Evolutionary conservation across 1,140 invertebrate genomes (phyloP).

Genomic region (Megalopta genalis): DNA sequence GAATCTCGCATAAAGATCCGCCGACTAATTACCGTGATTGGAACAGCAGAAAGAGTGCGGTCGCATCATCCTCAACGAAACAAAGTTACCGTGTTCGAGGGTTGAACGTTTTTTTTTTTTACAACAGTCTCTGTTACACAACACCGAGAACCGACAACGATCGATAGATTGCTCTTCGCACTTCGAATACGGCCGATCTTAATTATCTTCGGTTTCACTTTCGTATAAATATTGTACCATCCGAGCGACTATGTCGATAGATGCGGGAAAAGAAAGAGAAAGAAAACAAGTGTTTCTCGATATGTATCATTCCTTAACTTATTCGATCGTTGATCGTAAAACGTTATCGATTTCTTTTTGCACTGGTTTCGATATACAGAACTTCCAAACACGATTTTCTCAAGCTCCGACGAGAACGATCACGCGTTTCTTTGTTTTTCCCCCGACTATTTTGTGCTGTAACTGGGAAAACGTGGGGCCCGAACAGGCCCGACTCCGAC

Average conservation of each 20-base stretch:
- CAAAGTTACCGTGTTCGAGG: not conserved
- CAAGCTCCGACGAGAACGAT: slow-evolving; percentile 46
- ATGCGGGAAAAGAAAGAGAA: slow-evolving; percentile 12
- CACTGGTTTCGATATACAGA: slow-evolving; percentile 51
- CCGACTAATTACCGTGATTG: too few species aligned
- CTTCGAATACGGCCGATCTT: not conserved
- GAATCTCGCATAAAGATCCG: too few species aligned
- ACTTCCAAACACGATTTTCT: not conserved
- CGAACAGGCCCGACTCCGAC: slow-evolving; percentile 5
- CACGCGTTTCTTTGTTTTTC: not conserved
- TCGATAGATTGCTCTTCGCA: not conserved
- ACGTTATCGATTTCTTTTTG: slow-evolving; percentile 48
- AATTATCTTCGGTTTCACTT: not conserved
- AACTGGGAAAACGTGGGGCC: not conserved
- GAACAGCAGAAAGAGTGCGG: too few species aligned
- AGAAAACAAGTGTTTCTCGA: slow-evolving; percentile 59
- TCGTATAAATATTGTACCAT: not conserved
- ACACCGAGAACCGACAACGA: not conserved
- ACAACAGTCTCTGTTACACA: not conserved
- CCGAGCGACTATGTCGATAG: slow-evolving; percentile 30
- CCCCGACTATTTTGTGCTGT: too few species aligned
- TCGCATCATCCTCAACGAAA: not conserved
- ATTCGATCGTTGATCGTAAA: slow-evolving; percentile 44
- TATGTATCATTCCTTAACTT: slow-evolving; percentile 72
- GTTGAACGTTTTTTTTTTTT: not conserved